phyloP scores from a whole-genome alignment of 2,888 invertebrate genomes.

The Aleiodes leptofemur region DNA sequence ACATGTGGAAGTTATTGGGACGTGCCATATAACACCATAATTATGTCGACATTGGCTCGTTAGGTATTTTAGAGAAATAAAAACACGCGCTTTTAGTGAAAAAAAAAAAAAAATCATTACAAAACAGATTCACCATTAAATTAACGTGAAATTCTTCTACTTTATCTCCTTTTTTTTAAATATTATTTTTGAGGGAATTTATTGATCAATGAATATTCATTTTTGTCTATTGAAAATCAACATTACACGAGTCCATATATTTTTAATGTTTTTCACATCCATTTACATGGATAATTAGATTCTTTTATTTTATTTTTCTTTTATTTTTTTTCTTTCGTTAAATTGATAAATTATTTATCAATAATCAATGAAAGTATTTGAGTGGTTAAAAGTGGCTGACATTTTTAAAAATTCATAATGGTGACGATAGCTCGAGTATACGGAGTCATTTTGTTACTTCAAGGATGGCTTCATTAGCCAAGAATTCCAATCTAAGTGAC shows the following conservation, averaged over 20 bases:
- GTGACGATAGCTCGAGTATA: too few species aligned
- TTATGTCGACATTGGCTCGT: slow-evolving; percentile 26
- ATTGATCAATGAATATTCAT: too few species aligned
- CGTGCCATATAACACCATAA: slow-evolving; percentile 24
- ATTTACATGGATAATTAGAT: not conserved
- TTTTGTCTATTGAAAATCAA: too few species aligned
- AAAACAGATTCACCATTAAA: too few species aligned
- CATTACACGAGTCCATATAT: too few species aligned
- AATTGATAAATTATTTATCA: not conserved
- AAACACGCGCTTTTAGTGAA: not conserved
- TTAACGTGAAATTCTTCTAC: too few species aligned
- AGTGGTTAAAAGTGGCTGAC: not conserved
- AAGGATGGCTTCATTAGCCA: slow-evolving; percentile 61
- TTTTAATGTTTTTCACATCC: not conserved
- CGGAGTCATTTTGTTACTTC: not conserved
- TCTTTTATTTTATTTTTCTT: too few species aligned
- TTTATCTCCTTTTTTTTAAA: too few species aligned
- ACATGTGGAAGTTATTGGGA: slow-evolving; percentile 15
- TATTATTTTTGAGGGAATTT: too few species aligned
- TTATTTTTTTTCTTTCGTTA: not conserved
- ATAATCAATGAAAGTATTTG: slow-evolving; percentile 1
- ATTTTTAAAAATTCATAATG: slow-evolving; percentile 21
- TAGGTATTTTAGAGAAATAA: not conserved
- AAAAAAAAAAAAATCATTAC: not conserved
- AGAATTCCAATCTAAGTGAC: slow-evolving; percentile 55